Evolutionary conservation across 2,113 vertebrate genomes (phyloP).

Genomic region (Istiophorus platypterus): DNA sequence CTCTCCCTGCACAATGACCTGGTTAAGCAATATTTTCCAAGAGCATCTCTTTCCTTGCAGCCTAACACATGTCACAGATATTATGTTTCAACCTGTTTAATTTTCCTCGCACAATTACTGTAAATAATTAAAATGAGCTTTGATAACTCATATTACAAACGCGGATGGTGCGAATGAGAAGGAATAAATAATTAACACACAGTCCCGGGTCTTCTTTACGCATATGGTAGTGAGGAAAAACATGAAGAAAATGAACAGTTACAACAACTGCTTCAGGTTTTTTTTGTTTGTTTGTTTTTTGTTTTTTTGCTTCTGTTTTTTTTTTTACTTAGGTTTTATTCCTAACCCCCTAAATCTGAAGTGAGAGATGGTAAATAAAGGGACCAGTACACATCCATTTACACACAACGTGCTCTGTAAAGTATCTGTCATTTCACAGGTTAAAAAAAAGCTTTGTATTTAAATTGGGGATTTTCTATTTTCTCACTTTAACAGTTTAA

Average conservation of each 20-base stretch:
- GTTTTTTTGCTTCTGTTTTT: too few species aligned
- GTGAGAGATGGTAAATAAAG: slow-evolving; percentile 17
- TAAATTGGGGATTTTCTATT: slow-evolving; percentile 56
- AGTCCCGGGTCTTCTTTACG: slow-evolving; percentile 70
- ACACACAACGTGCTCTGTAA: slow-evolving; percentile 62
- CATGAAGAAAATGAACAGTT: slow-evolving; percentile 28
- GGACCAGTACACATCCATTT: slow-evolving; percentile 60
- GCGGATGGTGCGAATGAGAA: slow-evolving; percentile 90
- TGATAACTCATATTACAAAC: slow-evolving; percentile 99
- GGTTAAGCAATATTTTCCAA: slow-evolving; percentile 57
- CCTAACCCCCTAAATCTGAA: neutral
- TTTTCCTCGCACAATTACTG: slow-evolving; percentile 90
- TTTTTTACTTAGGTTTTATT: slow-evolving; percentile 12
- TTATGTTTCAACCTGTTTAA: slow-evolving; percentile 92
- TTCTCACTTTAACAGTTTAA: slow-evolving; percentile 11
- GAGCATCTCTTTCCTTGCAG: slow-evolving; percentile 74
- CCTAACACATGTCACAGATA: slow-evolving; percentile 89
- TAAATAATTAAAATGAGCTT: slow-evolving; percentile 97
- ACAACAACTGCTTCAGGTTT: neutral
- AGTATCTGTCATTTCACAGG: slow-evolving; percentile 48
- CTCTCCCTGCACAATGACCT: slow-evolving; percentile 17
- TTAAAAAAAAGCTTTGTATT: slow-evolving; percentile 77
- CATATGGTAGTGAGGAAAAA: slow-evolving; percentile 70
- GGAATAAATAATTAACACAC: slow-evolving; percentile 94
- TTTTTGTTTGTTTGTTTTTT: too few species aligned